Evolutionary conservation across 2,888 invertebrate species (phyloP).

Genomic region (Embidobia sp.): DNA sequence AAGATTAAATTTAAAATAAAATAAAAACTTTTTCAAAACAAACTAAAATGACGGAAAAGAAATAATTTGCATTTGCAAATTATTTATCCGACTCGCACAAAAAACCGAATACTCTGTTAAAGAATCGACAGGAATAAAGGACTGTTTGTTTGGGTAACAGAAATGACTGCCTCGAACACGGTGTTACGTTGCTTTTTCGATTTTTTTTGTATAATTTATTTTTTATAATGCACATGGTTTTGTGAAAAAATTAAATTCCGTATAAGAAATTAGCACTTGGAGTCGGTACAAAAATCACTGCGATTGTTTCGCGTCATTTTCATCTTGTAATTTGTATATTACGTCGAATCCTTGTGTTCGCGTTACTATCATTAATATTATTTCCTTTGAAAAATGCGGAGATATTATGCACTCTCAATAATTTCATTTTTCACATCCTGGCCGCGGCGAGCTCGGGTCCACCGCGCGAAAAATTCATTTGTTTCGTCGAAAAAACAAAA

Average conservation of each 20-base stretch:
- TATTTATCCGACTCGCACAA: too few species aligned
- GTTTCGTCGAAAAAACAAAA: constrained; percentile 58
- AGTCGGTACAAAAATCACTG: constrained; percentile 80
- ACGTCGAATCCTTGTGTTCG: constrained; percentile 60
- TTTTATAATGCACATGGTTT: constrained; percentile 81
- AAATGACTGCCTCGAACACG: constrained; percentile 25
- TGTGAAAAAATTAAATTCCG: constrained; percentile 82
- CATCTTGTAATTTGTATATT: constrained; percentile 58
- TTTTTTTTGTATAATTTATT: constrained; percentile 81
- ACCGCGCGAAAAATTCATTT: constrained; percentile 17
- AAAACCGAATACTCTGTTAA: too few species aligned
- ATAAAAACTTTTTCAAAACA: too few species aligned
- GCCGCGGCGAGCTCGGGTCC: constrained; percentile 42
- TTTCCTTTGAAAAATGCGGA: constrained; percentile 55
- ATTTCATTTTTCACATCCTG: constrained; percentile 12
- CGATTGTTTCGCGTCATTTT: constrained; percentile 64
- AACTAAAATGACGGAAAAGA: too few species aligned
- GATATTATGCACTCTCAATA: constrained; percentile 58
- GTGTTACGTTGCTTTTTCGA: constrained; percentile 73
- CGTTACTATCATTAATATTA: constrained; percentile 62
- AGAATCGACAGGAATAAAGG: too few species aligned
- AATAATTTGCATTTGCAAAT: too few species aligned
- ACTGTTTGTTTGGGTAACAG: background rate
- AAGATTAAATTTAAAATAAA: too few species aligned
- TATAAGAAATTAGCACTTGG: constrained; percentile 80